Percentiles rank a stretch among this genome's conserved stretches.
Evolutionary conservation across 2,888 invertebrate genomes (phyloP).

Genomic region (Germaria angustata): DNA sequence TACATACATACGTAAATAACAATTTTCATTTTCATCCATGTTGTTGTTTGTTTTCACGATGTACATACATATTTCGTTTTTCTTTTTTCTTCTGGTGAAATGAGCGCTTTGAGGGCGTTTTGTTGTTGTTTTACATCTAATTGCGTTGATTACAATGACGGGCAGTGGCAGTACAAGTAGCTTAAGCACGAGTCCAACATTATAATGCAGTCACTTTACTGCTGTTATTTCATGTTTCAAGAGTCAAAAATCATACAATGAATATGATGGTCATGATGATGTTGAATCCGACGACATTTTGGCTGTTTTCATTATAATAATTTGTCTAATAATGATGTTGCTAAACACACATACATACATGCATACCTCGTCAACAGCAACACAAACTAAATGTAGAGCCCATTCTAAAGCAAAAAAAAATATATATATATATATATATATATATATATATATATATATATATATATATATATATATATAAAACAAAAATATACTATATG

Average conservation of each 20-base stretch:
- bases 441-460: too few relatives aligned
- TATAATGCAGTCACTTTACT: conserved; percentile 59
- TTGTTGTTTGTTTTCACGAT: conserved; percentile 26
- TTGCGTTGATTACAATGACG: conserved; percentile 67
- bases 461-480: too few relatives aligned
- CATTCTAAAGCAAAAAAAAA: conserved; percentile 1
- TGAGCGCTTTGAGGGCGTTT: conserved; percentile 59
- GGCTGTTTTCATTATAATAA: conserved; percentile 39
- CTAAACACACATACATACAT: neutral
- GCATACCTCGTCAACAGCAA: neutral
- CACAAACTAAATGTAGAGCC: conserved; percentile 23
- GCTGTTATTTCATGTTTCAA: conserved; percentile 24
- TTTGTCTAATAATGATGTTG: conserved; percentile 37
- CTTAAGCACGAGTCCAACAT: conserved; percentile 49
- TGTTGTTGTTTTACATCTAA: conserved; percentile 66
- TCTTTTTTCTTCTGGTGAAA: conserved; percentile 17
- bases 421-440: too few relatives aligned
- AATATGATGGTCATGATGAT: conserved; percentile 32
- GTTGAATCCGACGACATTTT: conserved; percentile 25
- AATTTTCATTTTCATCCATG: conserved; percentile 45
- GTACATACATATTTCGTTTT: neutral
- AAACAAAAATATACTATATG: conserved; percentile 13
- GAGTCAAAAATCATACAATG: conserved; percentile 36
- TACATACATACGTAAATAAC: conserved; percentile 54
- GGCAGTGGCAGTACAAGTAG: conserved; percentile 35